Evolutionary conservation across 2,113 vertebrate genomes (phyloP).

Genomic region (Oxyruncus cristatus): DNA sequence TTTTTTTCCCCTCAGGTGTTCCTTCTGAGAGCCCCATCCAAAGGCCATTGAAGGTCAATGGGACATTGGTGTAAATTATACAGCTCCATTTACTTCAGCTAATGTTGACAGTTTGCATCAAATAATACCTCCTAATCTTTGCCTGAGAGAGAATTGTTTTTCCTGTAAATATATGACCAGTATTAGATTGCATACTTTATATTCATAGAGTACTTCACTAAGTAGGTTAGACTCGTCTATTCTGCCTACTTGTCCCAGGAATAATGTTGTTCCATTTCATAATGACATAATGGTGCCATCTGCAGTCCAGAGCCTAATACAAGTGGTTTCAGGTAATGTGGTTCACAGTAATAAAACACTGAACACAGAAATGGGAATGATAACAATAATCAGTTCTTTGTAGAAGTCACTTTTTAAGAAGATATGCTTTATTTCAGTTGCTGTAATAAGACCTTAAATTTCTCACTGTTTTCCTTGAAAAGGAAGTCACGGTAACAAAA

Average conservation of each 20-base stretch:
- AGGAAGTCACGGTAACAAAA: neutral
- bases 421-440: neutral
- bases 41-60: neutral
- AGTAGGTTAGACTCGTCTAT: neutral
- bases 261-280: neutral
- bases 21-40: neutral
- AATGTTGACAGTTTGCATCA: neutral
- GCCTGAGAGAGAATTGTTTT: neutral
- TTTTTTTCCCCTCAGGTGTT: neutral
- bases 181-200: neutral
- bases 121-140: neutral
- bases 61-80: neutral
- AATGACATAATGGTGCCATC: constrained; percentile 46
- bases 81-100: neutral
- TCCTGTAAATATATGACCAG: neutral
- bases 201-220: neutral
- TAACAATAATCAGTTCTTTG: neutral
- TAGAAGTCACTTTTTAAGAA: neutral
- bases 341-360: neutral
- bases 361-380: neutral
- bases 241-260: neutral
- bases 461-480: neutral
- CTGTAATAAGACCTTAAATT: neutral
- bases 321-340: neutral
- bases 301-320: neutral